phyloP scores from a whole-genome alignment of 1,140 invertebrate species.

The Ooceraea biroi region DNA sequence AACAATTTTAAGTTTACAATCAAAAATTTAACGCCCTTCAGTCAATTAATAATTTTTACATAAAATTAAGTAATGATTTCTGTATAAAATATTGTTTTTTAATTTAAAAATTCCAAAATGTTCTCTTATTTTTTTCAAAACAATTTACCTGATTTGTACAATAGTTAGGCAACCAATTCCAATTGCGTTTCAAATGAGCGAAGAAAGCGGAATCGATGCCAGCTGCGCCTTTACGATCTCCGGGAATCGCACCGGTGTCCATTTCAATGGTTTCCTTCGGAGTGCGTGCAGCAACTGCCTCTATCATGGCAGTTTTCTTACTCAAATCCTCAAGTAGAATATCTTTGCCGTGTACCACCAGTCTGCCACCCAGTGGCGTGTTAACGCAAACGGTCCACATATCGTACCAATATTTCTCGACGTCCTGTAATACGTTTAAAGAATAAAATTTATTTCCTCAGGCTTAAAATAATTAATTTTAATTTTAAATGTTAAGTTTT shows the following conservation, averaged over 20 bases:
- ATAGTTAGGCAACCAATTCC: slow-evolving; percentile 85
- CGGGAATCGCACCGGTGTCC: slow-evolving; percentile 89
- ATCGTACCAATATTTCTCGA: slow-evolving; percentile 92
- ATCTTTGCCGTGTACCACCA: slow-evolving; percentile 85
- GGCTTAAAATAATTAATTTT: background rate
- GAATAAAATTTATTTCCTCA: background rate
- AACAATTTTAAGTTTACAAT: background rate
- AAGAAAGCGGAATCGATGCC: slow-evolving; percentile 91
- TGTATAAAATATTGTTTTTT: slow-evolving; percentile 7
- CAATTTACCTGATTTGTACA: background rate
- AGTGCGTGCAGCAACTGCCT: slow-evolving; percentile 80
- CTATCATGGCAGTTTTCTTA: slow-evolving; percentile 87
- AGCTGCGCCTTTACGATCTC: slow-evolving; percentile 90
- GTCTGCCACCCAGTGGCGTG: slow-evolving; percentile 88
- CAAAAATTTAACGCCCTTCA: background rate
- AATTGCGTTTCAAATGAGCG: slow-evolving; percentile 90
- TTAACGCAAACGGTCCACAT: slow-evolving; percentile 90
- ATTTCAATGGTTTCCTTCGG: slow-evolving; percentile 83
- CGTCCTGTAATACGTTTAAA: slow-evolving; percentile 77
- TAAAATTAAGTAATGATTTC: background rate
- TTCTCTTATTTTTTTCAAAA: background rate
- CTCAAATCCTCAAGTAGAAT: slow-evolving; percentile 86
- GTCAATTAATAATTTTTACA: background rate
- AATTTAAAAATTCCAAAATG: background rate
- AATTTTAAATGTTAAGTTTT: background rate